Base-by-base conservation (phyloP, 2,888 invertebrate genomes). In the Dysmachus trigonus region DNA sequence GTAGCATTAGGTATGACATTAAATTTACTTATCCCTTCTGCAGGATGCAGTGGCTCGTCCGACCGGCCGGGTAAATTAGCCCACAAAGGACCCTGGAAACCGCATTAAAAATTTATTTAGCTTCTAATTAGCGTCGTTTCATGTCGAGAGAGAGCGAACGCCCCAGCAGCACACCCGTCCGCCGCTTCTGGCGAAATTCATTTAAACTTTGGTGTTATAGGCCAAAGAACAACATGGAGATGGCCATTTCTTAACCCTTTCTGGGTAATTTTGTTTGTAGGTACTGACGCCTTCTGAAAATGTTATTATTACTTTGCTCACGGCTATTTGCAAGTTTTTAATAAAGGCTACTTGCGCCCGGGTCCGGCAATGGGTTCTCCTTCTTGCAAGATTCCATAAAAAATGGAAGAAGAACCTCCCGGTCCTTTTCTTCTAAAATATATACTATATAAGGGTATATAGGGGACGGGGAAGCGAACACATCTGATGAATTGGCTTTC, bases 41-140 rank as follows among this genome's bases (percentile, higher is more conserved):
- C 74, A 82, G 85, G 86, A 73, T 86, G 77, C 81, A 74, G 72
- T 72, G 1, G 1, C 73, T 13, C 38, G 13, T 41, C 18, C 86
- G 47, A 77, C 31, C 38, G 87, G 62, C 71, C 27, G 73, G 81
- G 53, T 72, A 86, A 82, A 86, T 86, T 77, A 62, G 85, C 62
- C 86, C 85, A 83, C 53, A 84, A 84, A 86, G 85, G 77, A 22
- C 18, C 47, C 33, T 86, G 87, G 86, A 87, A 88, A 88, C 88
- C 89, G 86, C 88, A 89, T 89, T 88, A 89, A 88, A 89, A 89
- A 89, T 89, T 88, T 88, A 88, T 88, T 88, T 88, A 88, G 87
- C 88, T 88, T 88, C 89, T 89, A 88, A 89, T 88, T 88, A 89
- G 87, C 88, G 87, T 88, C 88, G 88, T 87, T 88, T 88, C 88